Conservation (phyloP, 2,888 invertebrate species). For the Ligdia adustata region DNA sequence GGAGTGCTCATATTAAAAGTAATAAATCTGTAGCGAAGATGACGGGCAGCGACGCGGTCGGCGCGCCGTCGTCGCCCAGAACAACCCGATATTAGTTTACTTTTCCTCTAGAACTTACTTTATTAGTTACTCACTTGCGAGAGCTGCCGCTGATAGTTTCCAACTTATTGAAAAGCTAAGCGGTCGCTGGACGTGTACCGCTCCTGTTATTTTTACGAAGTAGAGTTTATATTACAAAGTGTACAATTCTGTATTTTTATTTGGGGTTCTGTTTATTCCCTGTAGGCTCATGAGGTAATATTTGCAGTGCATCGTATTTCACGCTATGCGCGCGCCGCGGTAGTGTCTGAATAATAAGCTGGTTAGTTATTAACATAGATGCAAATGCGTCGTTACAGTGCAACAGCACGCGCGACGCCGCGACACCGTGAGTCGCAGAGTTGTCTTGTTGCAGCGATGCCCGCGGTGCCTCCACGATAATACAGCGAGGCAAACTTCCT, state of each 20-base stretch:
- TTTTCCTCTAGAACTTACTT: conserved; percentile 82
- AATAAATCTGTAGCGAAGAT: conserved; percentile 74
- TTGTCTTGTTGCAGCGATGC: no score
- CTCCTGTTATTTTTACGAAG: conserved; percentile 7
- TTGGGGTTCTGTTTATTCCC: background rate
- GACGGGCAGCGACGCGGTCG: conserved; percentile 44
- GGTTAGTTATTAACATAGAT: conserved; percentile 58
- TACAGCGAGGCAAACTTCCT: conserved; percentile 6
- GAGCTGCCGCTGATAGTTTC: conserved; percentile 73
- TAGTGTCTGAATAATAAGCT: conserved; percentile 49
- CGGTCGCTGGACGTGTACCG: conserved; percentile 41
- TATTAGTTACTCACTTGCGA: conserved; percentile 78
- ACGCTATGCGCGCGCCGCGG: conserved; percentile 14
- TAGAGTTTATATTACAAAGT: background rate
- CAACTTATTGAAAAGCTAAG: conserved; percentile 75
- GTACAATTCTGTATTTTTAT: background rate
- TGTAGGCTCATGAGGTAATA: conserved; percentile 16
- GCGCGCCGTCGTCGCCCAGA: conserved; percentile 56
- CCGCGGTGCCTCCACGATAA: background rate
- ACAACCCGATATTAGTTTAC: conserved; percentile 84
- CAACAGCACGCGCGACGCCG: conserved; percentile 51
- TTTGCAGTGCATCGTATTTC: conserved; percentile 26
- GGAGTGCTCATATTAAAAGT: conserved; percentile 73
- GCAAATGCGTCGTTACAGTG: conserved; percentile 58
- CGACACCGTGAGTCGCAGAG: conserved; percentile 27